Percentiles rank a stretch among this genome's conserved stretches.
phyloP scores from a whole-genome alignment of 2,888 invertebrate species.

The Acleris literana region DNA sequence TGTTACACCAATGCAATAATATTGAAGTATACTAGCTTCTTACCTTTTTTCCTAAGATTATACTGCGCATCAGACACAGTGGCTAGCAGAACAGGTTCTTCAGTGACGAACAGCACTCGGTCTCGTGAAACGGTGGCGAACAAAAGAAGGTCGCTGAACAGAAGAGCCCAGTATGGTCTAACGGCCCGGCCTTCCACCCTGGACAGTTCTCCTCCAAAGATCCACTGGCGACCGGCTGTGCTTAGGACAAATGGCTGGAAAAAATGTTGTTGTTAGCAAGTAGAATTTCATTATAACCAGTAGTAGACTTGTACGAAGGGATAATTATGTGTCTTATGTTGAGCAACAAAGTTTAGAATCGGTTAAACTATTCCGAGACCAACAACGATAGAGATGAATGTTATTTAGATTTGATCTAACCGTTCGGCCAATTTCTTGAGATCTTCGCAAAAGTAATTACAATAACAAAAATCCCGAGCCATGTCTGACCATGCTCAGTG shows the following conservation, averaged over 20 bases:
- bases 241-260: slow-evolving; percentile 91
- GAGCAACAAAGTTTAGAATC: no score
- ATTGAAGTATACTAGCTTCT: slow-evolving; percentile 32
- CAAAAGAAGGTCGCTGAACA: slow-evolving; percentile 92
- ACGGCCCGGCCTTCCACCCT: slow-evolving; percentile 92
- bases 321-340: no score
- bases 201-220: slow-evolving; percentile 93
- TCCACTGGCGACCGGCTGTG: slow-evolving; percentile 93
- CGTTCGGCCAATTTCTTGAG: no score
- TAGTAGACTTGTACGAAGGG: no score
- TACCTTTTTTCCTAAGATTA: slow-evolving; percentile 92
- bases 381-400: no score
- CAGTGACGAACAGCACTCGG: slow-evolving; percentile 93
- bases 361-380: no score
- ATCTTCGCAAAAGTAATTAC: no score
- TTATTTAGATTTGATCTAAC: no score
- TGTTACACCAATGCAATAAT: no score
- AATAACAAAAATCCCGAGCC: no score
- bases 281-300: not conserved
- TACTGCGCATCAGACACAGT: slow-evolving; percentile 93
- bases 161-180: slow-evolving; percentile 92
- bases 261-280: slow-evolving; percentile 4
- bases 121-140: slow-evolving; percentile 94
- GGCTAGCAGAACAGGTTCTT: slow-evolving; percentile 91
- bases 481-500: no score